Base-by-base conservation (phyloP, 2,888 invertebrate genomes). In the Drosophila algonquin region DNA sequence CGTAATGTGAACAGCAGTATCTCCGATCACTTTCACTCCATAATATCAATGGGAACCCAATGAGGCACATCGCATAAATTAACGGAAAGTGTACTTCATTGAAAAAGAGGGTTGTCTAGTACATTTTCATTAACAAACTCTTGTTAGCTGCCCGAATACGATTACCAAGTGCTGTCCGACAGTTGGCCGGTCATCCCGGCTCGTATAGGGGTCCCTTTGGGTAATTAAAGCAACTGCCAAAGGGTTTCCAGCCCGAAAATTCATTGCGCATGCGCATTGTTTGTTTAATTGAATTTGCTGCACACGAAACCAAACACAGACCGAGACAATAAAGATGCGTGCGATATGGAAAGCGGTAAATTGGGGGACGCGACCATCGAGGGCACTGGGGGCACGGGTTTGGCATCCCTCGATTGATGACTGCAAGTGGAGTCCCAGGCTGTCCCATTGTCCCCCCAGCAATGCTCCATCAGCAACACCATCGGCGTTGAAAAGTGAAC, bases 401-500 rank as follows among this genome's bases (percentile, higher is more conserved):
- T 21, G 21, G 21, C 21, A 51, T 54, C 53, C 53, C 68, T 62
- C 80, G 71, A 82, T 78, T 76, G 86, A 65, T 48, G 45, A 45
- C 65, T 56, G 65, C 56, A 68, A 52, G 69, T 59, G 48, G 47
- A 53, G 70, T 58, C 56, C 50, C 60, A 51, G 21, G 24, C 24
- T 24, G 53, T 52, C 51, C 30, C 32, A 58, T 48, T 40, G 40
- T 40, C 24, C 55, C 30, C 35, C 21, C 21, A 21, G 21, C 21
- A 21, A 21, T 21, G 21, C 21, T 14, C 40, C 65, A 85, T 85
- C 85, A 73, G 81, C 87, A 63, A 87, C 85, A 85, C 85, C 89
- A 85, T 85, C 89, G 80, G 85, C 81, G 85, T 89, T 85, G 85
- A 85, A 88, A 85, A 76, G 70, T 70, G 63, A 81, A 72, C 58